phyloP scores from a whole-genome alignment of 2,888 invertebrate genomes.

The Ctena decussata region DNA sequence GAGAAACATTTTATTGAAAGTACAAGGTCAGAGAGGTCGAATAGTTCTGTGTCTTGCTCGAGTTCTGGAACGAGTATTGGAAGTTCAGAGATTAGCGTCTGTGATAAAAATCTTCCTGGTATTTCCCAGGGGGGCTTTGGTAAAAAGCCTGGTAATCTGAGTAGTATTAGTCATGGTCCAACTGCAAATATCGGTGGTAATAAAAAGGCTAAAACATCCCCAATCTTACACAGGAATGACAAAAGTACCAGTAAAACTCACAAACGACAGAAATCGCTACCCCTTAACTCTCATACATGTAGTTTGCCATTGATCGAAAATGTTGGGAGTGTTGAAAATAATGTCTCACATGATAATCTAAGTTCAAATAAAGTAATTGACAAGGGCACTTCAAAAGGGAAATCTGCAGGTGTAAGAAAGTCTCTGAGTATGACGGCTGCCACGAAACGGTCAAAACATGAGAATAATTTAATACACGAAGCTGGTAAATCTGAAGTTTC shows the following conservation, averaged over 20 bases:
- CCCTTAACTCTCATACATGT: background rate
- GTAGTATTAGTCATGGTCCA: background rate
- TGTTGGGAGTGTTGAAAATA: background rate
- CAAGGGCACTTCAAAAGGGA: background rate
- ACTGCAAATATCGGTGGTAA: background rate
- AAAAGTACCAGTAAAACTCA: conserved; percentile 42
- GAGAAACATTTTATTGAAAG: background rate
- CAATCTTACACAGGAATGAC: conserved; percentile 20
- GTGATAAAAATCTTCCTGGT: background rate
- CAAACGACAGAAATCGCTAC: conserved; percentile 61
- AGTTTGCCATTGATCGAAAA: background rate
- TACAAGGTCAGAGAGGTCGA: conserved; percentile 9
- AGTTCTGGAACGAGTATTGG: conserved; percentile 13
- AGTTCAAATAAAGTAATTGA: background rate
- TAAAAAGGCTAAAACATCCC: background rate
- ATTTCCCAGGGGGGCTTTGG: background rate
- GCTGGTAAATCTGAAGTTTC: background rate
- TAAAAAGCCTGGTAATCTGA: background rate
- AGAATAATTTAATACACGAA: background rate
- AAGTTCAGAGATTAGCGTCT: background rate
- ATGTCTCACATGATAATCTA: background rate
- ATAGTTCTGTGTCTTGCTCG: conserved; percentile 25
- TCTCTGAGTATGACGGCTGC: background rate
- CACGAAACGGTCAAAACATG: background rate
- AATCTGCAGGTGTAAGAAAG: background rate